Percentiles rank a stretch among this genome's conserved stretches.
These are phyloP conservation scores for Ptychochromis oligacanthus DNA, from an alignment of 2,113 vertebrate genomes.

Conservation along the genomic window DNA sequence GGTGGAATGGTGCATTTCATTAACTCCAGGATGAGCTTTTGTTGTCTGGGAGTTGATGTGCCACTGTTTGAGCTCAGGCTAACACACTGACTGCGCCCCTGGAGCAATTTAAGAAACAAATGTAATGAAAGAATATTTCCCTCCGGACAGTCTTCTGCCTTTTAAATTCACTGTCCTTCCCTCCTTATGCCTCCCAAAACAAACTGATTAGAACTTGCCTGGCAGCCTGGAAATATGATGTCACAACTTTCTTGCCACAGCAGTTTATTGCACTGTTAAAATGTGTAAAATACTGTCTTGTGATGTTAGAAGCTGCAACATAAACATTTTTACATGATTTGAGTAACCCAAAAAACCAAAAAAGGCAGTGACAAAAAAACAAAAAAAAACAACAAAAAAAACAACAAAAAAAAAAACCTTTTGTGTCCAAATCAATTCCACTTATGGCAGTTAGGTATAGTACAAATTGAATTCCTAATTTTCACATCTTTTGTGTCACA, in stretches of 20 bases:
- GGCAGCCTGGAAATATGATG: not conserved
- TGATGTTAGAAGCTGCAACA: not conserved
- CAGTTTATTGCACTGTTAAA: conserved; percentile 9
- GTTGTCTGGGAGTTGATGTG: conserved; percentile 55
- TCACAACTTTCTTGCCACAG: not conserved
- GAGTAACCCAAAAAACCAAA: not conserved
- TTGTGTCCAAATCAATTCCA: not conserved
- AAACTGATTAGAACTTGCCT: conserved; percentile 18
- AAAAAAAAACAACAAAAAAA: not conserved
- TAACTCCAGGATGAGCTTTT: conserved; percentile 71
- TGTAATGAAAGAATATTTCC: conserved; percentile 40
- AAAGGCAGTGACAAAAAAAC: not conserved
- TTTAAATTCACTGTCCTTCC: conserved; percentile 6
- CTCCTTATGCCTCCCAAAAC: conserved; percentile 5
- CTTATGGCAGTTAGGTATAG: not conserved
- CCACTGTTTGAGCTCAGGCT: conserved; percentile 15
- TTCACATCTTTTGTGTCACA: conserved; percentile 12
- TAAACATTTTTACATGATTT: not conserved
- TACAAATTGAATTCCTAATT: not conserved
- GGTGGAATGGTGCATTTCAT: conserved; percentile 71
- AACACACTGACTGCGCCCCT: not conserved
- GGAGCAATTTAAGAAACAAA: conserved; percentile 47
- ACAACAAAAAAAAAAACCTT: not conserved
- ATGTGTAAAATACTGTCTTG: not conserved
- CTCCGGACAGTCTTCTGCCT: conserved; percentile 10